Base-by-base conservation (phyloP, 2,888 invertebrate genomes). In the Heteromurus nitidus region DNA sequence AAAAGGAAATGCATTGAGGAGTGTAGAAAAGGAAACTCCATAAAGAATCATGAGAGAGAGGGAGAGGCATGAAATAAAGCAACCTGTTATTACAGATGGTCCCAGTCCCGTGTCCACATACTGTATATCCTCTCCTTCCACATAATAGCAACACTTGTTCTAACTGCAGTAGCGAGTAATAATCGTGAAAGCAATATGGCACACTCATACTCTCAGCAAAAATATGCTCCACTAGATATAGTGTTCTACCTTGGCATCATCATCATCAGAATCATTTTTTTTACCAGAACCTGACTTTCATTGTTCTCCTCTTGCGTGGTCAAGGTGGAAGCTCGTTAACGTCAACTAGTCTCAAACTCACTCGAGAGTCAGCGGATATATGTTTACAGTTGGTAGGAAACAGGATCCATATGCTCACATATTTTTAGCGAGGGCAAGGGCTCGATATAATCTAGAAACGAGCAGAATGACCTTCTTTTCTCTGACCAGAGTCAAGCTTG, bases 401-500 rank as follows among this genome's bases (percentile, higher is more conserved):
- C 36, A n/a, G n/a, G n/a, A n/a, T n/a, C n/a, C n/a, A n/a, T n/a
- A n/a, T n/a, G n/a, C n/a, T n/a, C n/a, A n/a, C n/a, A 9, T 36
- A 47, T 47, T 47, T 47, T 47, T 47, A 47, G 13, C 5, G 26
- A 64, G 64, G 64, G 42, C 64, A 64, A 64, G 64, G 64, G 64
- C 64, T 64, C 64, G 42, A 64, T 64, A 64, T 64, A 36, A 64
- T 36, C 64, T 64, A 42, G 11, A 26, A 24, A 26, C 22, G 22
- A 42, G 64, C 13, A 24, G 42, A 64, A 64, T 64, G 64, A 64
- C 64, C 64, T 64, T 64, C 64, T 64, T 42, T 64, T 64, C 13
- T 31, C 36, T 36, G 20, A 20, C 36, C n/a, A 28, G 55, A 36
- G 36, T 36, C 36, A 36, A 47, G 16, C n/a, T 16, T 13, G n/a